Evolutionary conservation across 2,113 vertebrate species (phyloP), one percentile per base, ranked within the genome.

Genomic region (Chelonoidis abingdonii): DNA sequence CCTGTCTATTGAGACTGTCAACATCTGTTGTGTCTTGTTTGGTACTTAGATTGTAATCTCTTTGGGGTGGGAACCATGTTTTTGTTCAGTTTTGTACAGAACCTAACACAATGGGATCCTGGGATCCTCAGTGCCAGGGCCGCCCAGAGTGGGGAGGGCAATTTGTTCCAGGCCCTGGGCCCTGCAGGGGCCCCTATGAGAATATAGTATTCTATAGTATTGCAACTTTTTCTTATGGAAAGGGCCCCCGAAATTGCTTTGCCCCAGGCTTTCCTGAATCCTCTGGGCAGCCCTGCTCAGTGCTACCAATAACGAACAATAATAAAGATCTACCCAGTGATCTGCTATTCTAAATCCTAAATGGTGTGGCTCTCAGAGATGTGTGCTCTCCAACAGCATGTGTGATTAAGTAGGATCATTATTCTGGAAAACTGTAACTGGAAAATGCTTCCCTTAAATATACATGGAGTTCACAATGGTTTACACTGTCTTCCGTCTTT

Each of bases 391-490:
- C 22, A 19, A 24, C 69, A 72, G 5, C 35, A 72, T 41, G n/a
- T 72, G n/a, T 75, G 38, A 8, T 56, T 85, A 62, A 62, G 41
- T 49, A 87, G 38, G 9, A 78, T 5, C 22, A 62, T 35, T 0
- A 0, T 24, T 10, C 10, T 54, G 65, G 8, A 41, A 89, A 25
- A 52, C 0, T 0, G 38, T 11, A 93, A 80, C 52, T n/a, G 31
- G 38, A 85, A 85, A 31, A 82, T 8, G 21, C n/a, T 78, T 87
- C 52, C 69, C 5, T 4, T 12, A 56, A 78, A 19, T 59, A 72
- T 38, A 38, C 65, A 38, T n/a, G 65, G 81, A 83, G 12, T 21
- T 88, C 44, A 1, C 3, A 21, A 56, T 10, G 50, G 13, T 84
- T 81, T 87, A 57, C 8, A 10, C 2, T 0, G 1, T 19, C 56